Base-by-base conservation (phyloP, 2,888 invertebrate genomes). In the Myopa testacea region DNA sequence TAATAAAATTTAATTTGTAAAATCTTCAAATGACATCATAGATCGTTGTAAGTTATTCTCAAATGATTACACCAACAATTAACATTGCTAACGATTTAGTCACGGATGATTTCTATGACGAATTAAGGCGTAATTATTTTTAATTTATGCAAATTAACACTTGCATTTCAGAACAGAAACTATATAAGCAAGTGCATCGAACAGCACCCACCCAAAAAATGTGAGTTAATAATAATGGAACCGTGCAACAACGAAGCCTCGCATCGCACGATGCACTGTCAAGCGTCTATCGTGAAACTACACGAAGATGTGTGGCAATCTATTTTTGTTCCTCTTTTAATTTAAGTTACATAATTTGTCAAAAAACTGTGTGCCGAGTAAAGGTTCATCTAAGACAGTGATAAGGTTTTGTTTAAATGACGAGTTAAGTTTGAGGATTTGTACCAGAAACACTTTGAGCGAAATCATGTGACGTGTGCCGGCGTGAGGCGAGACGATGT, bases 131-230 rank as follows among this genome's bases (percentile, higher is more conserved):
- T 8, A 65, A 38, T 65, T 37, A 38, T 34, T 65, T 65, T 50
- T 74, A 74, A 74, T 74, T 16, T 74, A 74, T 74, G 74, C 65
- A 74, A 74, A 74, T 74, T 74, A 74, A 74, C 19, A 40, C 55
- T 72, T 69, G 45, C 19, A n/a, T 45, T 45, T 6, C 7, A 45
- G 45, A 45, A 8, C 45, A 45, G 12, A 67, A 38, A n/a, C 37
- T 52, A 12, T 52, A 55, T 55, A 26, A 26, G 38, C 65, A 69
- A 52, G n/a, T 34, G 34, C 70, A 34, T 4, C 16, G 14, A 34
- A 12, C 55, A 34, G 37, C 55, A 34, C 70, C 70, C 70, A 70
- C 70, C n/a, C 26, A 52, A 55, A 70, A 70, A 16, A 52, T 14
- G n/a, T 70, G 37, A 14, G 34, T 37, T 37, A 63, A 37, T 52